Conservation (phyloP, 2,797 vertebrate species). For the Falco concolor region DNA sequence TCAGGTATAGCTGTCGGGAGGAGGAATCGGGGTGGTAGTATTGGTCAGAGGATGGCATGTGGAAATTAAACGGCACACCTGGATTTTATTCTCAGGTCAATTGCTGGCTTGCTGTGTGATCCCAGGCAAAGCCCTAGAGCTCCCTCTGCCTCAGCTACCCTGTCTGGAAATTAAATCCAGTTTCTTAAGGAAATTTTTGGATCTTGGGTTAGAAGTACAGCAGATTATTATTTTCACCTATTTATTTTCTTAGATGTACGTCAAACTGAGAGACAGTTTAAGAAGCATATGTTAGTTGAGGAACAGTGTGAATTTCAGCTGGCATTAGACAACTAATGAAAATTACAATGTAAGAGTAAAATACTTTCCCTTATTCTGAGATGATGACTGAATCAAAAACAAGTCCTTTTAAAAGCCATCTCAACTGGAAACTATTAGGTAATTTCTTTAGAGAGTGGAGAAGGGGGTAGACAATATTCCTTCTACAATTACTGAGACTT, state of each 20-base stretch:
- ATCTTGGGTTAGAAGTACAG: not conserved
- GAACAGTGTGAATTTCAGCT: not conserved
- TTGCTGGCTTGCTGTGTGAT: not conserved
- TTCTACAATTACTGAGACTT: not conserved
- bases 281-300: not conserved
- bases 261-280: not conserved
- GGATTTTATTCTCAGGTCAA: not conserved
- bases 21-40: not conserved
- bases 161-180: not conserved
- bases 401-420: constrained; percentile 18
- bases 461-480: not conserved
- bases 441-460: constrained; percentile 7
- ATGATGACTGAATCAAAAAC: not conserved
- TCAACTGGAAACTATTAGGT: constrained; percentile 43
- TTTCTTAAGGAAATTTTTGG: not conserved
- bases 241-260: not conserved
- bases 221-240: not conserved
- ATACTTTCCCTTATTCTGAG: constrained; percentile 9
- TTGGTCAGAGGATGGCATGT: not conserved
- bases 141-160: not conserved
- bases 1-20: not conserved
- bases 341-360: not conserved
- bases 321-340: not conserved
- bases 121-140: not conserved
- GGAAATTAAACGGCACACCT: not conserved